A percentile compares a stretch with the other conserved stretches of the same genome.
Conservation (phyloP, 2,888 invertebrate species). For the Celastrina argiolus region DNA sequence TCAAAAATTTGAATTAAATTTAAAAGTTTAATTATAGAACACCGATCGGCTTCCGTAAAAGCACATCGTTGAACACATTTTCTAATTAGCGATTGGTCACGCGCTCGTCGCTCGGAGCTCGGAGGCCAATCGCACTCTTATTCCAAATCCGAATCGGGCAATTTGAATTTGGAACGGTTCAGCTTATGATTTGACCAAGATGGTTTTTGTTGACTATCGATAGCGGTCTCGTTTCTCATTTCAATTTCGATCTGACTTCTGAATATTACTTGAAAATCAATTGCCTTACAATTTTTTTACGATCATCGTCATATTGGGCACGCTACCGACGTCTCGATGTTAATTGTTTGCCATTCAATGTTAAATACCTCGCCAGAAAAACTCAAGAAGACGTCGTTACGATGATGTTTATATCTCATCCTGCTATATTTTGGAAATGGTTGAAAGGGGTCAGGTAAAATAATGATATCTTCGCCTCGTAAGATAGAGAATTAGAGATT, state of each 20-base stretch:
- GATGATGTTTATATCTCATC: constrained; percentile 11
- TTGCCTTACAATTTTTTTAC: constrained; percentile 33
- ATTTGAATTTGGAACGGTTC: constrained; percentile 73
- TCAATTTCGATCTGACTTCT: constrained; percentile 36
- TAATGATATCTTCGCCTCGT: background rate
- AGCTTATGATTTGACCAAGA: constrained; percentile 43
- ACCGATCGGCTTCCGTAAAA: constrained; percentile 71
- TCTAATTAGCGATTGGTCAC: constrained; percentile 77
- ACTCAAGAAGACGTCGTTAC: background rate
- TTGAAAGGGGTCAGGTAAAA: background rate
- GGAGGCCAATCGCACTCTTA: constrained; percentile 55
- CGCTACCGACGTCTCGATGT: constrained; percentile 21
- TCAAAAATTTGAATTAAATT: constrained; percentile 66
- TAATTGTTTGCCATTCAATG: constrained; percentile 19
- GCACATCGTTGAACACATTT: constrained; percentile 62
- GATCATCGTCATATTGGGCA: constrained; percentile 30
- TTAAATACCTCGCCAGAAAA: constrained; percentile 13
- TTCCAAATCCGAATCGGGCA: constrained; percentile 65
- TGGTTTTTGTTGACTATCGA: constrained; percentile 39
- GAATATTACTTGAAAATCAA: constrained; percentile 37
- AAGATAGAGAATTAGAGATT: constrained; percentile 11
- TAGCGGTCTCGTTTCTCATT: constrained; percentile 37
- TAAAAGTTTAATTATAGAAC: constrained; percentile 70
- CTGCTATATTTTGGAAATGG: constrained; percentile 5
- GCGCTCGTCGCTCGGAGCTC: constrained; percentile 54